Evolutionary conservation across 2,113 vertebrate species (phyloP), one percentile per base, ranked within the genome.

Genomic region (Antennarius striatus): DNA sequence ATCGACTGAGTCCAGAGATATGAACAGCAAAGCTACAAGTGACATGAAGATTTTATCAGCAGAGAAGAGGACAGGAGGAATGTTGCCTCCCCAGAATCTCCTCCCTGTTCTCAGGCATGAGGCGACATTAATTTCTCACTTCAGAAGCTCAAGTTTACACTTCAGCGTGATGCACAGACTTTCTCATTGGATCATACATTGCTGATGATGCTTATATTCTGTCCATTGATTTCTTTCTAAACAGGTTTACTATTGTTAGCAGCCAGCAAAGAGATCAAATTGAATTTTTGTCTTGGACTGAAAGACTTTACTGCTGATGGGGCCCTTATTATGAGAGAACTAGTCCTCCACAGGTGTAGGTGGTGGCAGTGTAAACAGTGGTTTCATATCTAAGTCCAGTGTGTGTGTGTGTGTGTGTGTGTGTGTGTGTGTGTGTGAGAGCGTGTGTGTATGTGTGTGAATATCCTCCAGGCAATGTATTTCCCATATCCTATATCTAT

Each of bases 41-140:
- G 70, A 84, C 75, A 79, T 72, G 56, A 54, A 86, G 85, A 87
- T 86, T 50, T 54, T 86, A 89, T 86, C 83, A 60, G 76, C 50
- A 11, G 53, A 77, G 78, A 69, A 77, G 78, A 69, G 65, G 63
- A 75, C 75, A 56, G 66, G 60, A 71, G 59, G 66, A 28, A 17
- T 15, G 11, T 32, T 32, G 61, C 68, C 65, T 79, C 64, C 17
- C 60, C 70, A 76, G 32, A 73, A 82, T 83, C 80, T 66, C 47
- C 46, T 45, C 56, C 64, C 67, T 10, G 3, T 57, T 80, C 60
- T 63, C 43, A 50, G 66, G 54, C 59, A 68, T 62, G 70, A 63
- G 57, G 63, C 59, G 22, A 51, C 62, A 42, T 70, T 73, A 42
- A 51, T 79, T 85, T 80, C 17, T 73, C 79, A 61, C 66, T 64